Evolutionary conservation across 2,888 invertebrate genomes (phyloP).

Genomic region (Lucinisca nassula): DNA sequence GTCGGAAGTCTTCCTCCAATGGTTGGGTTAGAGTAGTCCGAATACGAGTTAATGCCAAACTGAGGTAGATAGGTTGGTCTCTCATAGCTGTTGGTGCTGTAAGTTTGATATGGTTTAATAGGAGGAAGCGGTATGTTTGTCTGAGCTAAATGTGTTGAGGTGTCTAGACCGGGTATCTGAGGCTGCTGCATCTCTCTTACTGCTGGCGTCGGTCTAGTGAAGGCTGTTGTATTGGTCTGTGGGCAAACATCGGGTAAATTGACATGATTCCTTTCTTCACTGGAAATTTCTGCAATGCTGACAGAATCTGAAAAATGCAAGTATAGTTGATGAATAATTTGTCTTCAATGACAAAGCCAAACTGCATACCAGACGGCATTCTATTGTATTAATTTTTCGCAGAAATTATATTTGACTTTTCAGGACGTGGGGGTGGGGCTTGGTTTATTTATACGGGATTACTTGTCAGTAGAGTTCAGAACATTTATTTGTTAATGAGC

Average conservation of each 20-base stretch:
- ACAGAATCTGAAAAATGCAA: neutral
- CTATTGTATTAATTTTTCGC: no score
- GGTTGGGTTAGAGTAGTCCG: conserved; percentile 76
- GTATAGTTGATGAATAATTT: no score
- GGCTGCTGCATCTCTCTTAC: conserved; percentile 8
- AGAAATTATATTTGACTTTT: no score
- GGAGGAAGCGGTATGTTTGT: conserved; percentile 70
- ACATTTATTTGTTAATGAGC: no score
- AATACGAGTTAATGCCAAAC: conserved; percentile 78
- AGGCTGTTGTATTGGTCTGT: conserved; percentile 74
- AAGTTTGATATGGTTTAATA: conserved; percentile 73
- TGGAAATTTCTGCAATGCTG: neutral
- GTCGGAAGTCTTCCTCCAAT: conserved; percentile 67
- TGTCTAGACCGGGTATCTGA: conserved; percentile 19
- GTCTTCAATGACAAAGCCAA: no score
- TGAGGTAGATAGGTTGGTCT: conserved; percentile 79
- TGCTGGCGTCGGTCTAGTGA: conserved; percentile 73
- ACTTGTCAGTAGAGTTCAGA: no score
- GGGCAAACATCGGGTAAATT: neutral
- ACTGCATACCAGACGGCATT: no score
- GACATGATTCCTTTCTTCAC: neutral
- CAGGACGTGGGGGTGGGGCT: no score
- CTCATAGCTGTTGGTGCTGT: conserved; percentile 71
- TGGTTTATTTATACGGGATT: no score
- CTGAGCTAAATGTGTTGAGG: conserved; percentile 25